Evolutionary conservation across 2,888 invertebrate species (phyloP), one percentile per base, ranked within the genome.

Genomic region (Eupithecia exiguata): DNA sequence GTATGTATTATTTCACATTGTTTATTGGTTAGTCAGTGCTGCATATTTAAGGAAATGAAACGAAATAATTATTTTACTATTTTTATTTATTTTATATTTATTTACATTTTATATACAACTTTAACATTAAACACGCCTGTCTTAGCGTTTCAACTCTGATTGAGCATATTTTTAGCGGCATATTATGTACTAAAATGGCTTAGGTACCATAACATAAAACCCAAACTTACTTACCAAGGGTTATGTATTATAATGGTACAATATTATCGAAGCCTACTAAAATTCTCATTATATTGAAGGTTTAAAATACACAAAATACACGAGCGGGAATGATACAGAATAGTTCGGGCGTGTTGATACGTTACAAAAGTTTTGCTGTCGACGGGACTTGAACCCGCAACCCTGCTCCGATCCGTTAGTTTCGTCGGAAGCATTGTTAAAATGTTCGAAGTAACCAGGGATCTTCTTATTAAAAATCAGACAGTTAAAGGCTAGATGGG

Each of bases 91-190:
- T 92, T 92, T 90, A 88, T 88, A 86, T 58, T 58, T 91, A 92
- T 92, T 91, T 94, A 94, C 93, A 94, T 91, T 91, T 92, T 94
- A 93, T 93, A 89, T 94, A 94, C 93, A 94, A 90, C 82, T 81
- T 91, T 89, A 84, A 82, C 80, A 87, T 88, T 88, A 87, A 88
- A 86, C 87, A 86, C 89, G 87, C 88, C 79, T 84, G 81, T 84
- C 83, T 84, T 83, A 78, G 83, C 85, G 87, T 88, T 86, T 80
- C 81, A 82, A 88, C 89, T 89, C 89, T 25, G 78, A 86, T 93
- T 93, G 93, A 93, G 93, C 93, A 92, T 90, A 83, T 83, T 77
- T 83, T 83, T 83, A 78, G 82, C 82, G 70, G 74, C 77, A 71
- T 65, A 36, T 38, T 12, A 68, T 30, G 46, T 68, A 61, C 69